phyloP scores from a whole-genome alignment of 2,797 vertebrate genomes.

The Enteromius mattozi region DNA sequence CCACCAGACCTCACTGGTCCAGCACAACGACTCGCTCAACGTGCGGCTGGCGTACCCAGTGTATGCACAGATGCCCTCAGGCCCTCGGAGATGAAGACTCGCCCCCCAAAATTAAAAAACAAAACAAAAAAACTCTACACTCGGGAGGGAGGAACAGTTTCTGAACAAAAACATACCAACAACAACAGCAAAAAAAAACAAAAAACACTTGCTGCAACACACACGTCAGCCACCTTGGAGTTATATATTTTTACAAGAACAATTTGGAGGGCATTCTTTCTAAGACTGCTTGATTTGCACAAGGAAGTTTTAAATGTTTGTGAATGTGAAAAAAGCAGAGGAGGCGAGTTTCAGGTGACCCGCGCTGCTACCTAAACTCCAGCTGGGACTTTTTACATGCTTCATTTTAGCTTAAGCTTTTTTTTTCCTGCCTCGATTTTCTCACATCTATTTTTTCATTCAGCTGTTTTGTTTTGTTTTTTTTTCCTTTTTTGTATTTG shows the following conservation, averaged over 20 bases:
- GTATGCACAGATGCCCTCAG: constrained; percentile 90
- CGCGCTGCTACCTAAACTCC: constrained; percentile 87
- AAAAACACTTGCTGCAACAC: constrained; percentile 76
- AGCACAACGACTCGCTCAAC: constrained; percentile 97
- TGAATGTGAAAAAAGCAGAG: constrained; percentile 92
- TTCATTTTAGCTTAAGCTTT: constrained; percentile 54
- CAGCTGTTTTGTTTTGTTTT: constrained; percentile 62
- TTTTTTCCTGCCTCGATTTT: constrained; percentile 64
- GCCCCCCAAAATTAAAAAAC: constrained; percentile 34
- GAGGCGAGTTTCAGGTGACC: constrained; percentile 80
- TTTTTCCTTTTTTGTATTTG: constrained; percentile 23
- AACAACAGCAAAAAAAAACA: constrained; percentile 43
- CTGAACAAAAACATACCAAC: constrained; percentile 53
- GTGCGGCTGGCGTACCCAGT: constrained; percentile 93
- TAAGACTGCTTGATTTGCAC: constrained; percentile 99
- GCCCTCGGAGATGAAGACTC: constrained; percentile 88
- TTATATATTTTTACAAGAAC: constrained; percentile 95
- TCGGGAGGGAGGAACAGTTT: constrained; percentile 42
- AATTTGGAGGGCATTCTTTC: constrained; percentile 93
- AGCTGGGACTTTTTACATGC: constrained; percentile 79
- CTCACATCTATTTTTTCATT: constrained; percentile 52
- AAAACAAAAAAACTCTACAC: constrained; percentile 12
- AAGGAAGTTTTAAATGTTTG: constrained; percentile 94
- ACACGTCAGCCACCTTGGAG: constrained; percentile 83
- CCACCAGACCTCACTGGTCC: constrained; percentile 93